phyloP scores from a whole-genome alignment of 92 coral and sea anemone species.

The Phenganax marumi region DNA sequence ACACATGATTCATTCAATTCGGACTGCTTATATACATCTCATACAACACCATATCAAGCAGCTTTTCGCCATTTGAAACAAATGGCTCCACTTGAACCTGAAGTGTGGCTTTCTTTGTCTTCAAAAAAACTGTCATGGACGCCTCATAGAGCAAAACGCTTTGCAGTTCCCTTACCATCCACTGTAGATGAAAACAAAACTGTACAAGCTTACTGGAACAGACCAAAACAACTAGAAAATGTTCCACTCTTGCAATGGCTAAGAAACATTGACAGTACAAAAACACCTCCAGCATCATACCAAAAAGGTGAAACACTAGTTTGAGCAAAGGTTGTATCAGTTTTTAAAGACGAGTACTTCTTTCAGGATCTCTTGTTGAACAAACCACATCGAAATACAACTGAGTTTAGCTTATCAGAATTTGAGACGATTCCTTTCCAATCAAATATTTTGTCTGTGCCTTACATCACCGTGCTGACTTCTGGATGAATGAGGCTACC shows the following conservation, averaged over 20 bases:
- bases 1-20: conserved; percentile 29
- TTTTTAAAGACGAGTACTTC: conserved; percentile 14
- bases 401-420: neutral
- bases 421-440: neutral
- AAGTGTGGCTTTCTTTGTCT: no score
- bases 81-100: no score
- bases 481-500: neutral
- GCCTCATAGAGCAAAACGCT: no score
- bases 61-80: no score
- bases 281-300: neutral
- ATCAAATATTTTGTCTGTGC: conserved; percentile 22
- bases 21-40: no score
- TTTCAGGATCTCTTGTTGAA: conserved; percentile 33
- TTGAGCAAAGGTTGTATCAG: neutral
- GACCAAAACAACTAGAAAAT: neutral
- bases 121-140: no score
- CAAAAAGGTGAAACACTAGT: conserved; percentile 28
- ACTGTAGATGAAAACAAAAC: neutral
- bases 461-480: neutral
- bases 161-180: neutral
- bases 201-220: neutral
- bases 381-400: no score
- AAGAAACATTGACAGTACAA: neutral
- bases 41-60: neutral
- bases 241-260: no score